Base-by-base conservation (phyloP, 2,888 invertebrate genomes). In the Athalia circularis region DNA sequence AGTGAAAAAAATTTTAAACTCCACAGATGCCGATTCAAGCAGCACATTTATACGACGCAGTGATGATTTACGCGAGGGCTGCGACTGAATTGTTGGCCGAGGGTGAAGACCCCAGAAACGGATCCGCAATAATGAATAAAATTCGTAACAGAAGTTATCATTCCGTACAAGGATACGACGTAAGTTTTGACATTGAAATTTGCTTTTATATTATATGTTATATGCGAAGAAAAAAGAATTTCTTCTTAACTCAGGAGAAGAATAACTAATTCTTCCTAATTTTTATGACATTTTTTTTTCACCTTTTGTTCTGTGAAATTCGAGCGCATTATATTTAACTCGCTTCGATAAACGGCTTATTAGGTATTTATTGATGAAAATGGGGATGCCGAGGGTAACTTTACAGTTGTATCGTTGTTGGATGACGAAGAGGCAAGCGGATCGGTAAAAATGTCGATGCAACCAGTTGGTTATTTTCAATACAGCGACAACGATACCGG, bases 301-400 rank as follows among this genome's bases (percentile, higher is more conserved):
- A 29, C 11, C 11, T n/a, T 5, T 11, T 6, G 11, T 59, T 59
- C 5, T 13, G 59, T 59, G n/a, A 45, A 64, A 45, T 64, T 8
- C 11, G 5, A 57, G 5, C 8, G 4, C 29, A 13, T 76, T 4
- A 59, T 74, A 52, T 29, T 52, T 68, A 29, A 29, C 2, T 52
- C 62, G 61, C 82, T 82, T 11, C 81, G 52, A 29, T 65, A 48
- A 65, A 48, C 65, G 52, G 29, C 29, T 64, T 6, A 0, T 4
- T 48, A 96, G 96, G 95, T 96, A 8, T 95, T 94, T 84, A 97
- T 98, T 86, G 97, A 98, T 88, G 93, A 92, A 3, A 95, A 96
- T 81, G 98, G 98, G 0, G 97, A 98, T 86, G 97, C 97, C 0
- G 97, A 97, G 87, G 97, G 97, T 0, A 98, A 98, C 91, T 98